Evolutionary conservation across 2,113 vertebrate genomes (phyloP).

Genomic region (Zosterops hypoxanthus): DNA sequence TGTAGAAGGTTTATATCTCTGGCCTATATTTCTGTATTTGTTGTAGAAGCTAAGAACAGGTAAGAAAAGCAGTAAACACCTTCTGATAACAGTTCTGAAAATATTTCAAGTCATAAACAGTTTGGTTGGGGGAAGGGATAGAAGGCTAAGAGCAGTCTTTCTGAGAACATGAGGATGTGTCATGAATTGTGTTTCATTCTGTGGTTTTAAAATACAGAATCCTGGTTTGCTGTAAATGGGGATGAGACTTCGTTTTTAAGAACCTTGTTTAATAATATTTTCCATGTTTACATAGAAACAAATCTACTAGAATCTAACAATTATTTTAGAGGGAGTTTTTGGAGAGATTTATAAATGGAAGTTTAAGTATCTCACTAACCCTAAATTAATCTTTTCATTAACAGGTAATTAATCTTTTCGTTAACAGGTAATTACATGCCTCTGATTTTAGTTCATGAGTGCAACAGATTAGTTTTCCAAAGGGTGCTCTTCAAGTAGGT

Average conservation of each 20-base stretch:
- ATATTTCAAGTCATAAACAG: not conserved
- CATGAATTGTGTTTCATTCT: not conserved
- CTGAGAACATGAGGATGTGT: not conserved
- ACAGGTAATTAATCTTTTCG: not conserved
- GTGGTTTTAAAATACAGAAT: not conserved
- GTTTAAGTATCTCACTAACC: not conserved
- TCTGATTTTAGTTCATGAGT: not conserved
- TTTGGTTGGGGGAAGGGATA: not conserved
- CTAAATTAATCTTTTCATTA: not conserved
- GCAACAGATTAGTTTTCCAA: not conserved
- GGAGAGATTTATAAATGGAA: not conserved
- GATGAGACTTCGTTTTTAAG: not conserved
- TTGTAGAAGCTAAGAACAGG: not conserved
- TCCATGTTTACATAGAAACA: not conserved
- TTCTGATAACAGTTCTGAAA: not conserved
- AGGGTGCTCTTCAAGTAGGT: not conserved
- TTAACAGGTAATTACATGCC: not conserved
- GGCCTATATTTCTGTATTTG: not conserved
- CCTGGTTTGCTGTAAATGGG: not conserved
- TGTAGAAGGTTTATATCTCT: not conserved
- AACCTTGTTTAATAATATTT: not conserved
- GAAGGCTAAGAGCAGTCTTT: not conserved
- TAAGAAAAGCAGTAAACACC: not conserved
- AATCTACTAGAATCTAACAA: not conserved
- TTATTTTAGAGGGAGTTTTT: not conserved